A percentile compares a stretch with the other conserved stretches of the same genome.
Evolutionary conservation across 2,888 invertebrate genomes (phyloP).

Genomic region (Pseudolycoriella hygida): DNA sequence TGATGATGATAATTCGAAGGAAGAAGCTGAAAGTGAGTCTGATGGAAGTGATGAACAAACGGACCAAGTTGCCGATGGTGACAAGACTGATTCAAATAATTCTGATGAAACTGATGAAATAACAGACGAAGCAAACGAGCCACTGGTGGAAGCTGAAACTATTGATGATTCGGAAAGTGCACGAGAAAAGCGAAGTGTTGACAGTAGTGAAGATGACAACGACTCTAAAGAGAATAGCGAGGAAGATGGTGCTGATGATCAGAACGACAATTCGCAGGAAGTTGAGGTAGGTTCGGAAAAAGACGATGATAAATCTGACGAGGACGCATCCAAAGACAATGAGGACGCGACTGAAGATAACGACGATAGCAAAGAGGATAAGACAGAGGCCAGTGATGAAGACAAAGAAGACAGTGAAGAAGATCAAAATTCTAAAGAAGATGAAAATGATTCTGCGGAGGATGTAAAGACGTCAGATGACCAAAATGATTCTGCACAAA

Average conservation of each 20-base stretch:
- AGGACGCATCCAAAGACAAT: slow-evolving; percentile 16
- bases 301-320: slow-evolving; percentile 21
- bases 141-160: no score
- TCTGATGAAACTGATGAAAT: neutral
- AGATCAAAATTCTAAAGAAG: slow-evolving; percentile 25
- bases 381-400: slow-evolving; percentile 23
- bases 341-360: slow-evolving; percentile 10
- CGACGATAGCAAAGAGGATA: slow-evolving; percentile 17
- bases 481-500: slow-evolving; percentile 31
- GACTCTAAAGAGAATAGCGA: slow-evolving; percentile 31
- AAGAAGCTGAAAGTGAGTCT: slow-evolving; percentile 2
- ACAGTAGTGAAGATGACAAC: slow-evolving; percentile 25
- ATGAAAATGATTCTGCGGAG: slow-evolving; percentile 26
- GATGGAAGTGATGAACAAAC: neutral
- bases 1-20: slow-evolving; percentile 1
- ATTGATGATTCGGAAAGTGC: slow-evolving; percentile 8
- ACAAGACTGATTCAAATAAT: slow-evolving; percentile 2
- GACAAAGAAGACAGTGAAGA: slow-evolving; percentile 35
- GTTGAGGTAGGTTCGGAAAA: slow-evolving; percentile 11
- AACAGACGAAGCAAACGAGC: neutral
- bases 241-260: slow-evolving; percentile 9
- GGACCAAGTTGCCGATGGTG: slow-evolving; percentile 2
- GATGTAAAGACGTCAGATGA: slow-evolving; percentile 21
- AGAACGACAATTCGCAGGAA: neutral
- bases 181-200: neutral